phyloP scores from a whole-genome alignment of 2,797 vertebrate genomes.

The Pangasius larnaudii region DNA sequence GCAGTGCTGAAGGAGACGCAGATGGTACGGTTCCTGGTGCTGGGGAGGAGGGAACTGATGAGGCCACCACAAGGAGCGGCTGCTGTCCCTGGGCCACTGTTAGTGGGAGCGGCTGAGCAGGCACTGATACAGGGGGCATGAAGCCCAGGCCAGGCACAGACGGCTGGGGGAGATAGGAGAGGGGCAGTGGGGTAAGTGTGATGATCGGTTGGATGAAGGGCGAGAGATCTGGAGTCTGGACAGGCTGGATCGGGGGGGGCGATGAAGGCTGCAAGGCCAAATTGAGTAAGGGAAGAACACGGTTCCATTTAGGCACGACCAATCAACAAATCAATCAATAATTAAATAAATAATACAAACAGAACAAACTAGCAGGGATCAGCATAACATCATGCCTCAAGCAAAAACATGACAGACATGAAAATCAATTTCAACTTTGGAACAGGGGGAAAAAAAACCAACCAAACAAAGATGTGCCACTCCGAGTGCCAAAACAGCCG shows the following conservation, averaged over 20 bases:
- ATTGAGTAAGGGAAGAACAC: constrained; percentile 26
- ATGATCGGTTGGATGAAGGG: constrained; percentile 70
- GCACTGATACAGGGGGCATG: constrained; percentile 70
- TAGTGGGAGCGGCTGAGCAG: constrained; percentile 75
- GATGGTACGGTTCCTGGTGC: constrained; percentile 67
- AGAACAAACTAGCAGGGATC: constrained; percentile 1
- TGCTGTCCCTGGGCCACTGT: constrained; percentile 80
- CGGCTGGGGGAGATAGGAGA: constrained; percentile 70
- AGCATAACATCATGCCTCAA: constrained; percentile 30
- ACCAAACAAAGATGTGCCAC: neutral
- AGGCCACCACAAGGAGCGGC: constrained; percentile 64
- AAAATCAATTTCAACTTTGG: neutral
- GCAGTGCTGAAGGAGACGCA: constrained; percentile 27
- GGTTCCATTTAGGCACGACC: constrained; percentile 36
- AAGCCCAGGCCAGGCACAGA: constrained; percentile 68
- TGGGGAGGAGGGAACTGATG: constrained; percentile 66
- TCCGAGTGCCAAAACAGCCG: constrained; percentile 2
- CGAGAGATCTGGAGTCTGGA: constrained; percentile 72
- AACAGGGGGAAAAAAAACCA: neutral
- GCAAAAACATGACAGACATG: neutral
- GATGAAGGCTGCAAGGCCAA: constrained; percentile 81
- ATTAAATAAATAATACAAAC: neutral
- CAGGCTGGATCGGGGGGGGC: constrained; percentile 74
- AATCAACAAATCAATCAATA: neutral
- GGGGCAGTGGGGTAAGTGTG: constrained; percentile 73